Evolutionary conservation across 2,888 invertebrate species (phyloP), one percentile per base, ranked within the genome.

Genomic region (Ectemnius continuus): DNA sequence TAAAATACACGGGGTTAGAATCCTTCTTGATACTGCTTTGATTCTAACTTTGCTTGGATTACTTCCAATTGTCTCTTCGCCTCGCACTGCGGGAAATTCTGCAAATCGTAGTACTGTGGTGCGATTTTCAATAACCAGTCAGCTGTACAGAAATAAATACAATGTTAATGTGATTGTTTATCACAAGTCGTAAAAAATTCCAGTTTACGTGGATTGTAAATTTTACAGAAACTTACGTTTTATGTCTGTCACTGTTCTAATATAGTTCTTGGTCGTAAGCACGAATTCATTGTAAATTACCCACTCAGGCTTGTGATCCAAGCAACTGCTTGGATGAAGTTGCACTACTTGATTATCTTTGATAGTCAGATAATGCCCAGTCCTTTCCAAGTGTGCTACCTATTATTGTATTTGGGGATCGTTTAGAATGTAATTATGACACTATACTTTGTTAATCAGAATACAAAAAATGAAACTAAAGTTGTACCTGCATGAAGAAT

Each of bases 271-370:
- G 74, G 99, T 99, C 77, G 99, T 99, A 82, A 99, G 93, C 61
- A 99, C 99, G 90, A 99, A 99, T 92, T 99, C 99, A 92, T 99
- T 99, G 92, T 99, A 99, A 74, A 99, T 96, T 56, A 99, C 99
- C 99, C 99, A 99, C 92, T 99, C 99, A 0, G 99, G 99, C 91
- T 99, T 99, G 92, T 99, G 99, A 92, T 99, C 99, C 70, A 99
- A 94, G 89, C 99, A 99, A 8, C 99, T 99, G 82, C 99, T 99
- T 0, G 99, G 99, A 92, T 99, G 99, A 57, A 99, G 93, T 91
- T 99, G 99, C 0, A 99, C 99, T 76, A 98, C 95, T 92, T 99
- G 99, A 92, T 99, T 99, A 92, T 99, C 99, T 91, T 99, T 99
- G 80, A 99, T 98, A 2, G 99, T 99, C 80, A 99, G 93, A 91